A percentile compares a stretch with the other conserved stretches of the same genome.
phyloP scores from a whole-genome alignment of 1,140 invertebrate species.

The Cotesia chilonis region DNA sequence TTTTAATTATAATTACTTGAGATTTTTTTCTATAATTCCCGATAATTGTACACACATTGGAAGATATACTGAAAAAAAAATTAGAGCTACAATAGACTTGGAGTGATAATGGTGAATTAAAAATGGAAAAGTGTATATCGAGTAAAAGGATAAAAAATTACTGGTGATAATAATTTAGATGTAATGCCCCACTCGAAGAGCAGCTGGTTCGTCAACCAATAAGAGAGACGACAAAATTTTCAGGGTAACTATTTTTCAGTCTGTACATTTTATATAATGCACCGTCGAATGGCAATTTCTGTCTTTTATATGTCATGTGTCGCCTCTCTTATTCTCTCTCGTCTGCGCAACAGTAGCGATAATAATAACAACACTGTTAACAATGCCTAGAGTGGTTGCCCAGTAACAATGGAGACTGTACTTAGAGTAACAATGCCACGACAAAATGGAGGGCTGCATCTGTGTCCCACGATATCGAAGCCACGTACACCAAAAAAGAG shows the following conservation, averaged over 20 bases:
- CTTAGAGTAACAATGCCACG: conserved; percentile 63
- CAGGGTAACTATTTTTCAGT: conserved; percentile 24
- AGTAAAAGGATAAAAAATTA: conserved; percentile 38
- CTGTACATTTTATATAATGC: conserved; percentile 30
- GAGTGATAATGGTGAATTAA: not conserved
- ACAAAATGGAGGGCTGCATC: conserved; percentile 64
- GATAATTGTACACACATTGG: no score
- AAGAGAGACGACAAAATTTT: conserved; percentile 12
- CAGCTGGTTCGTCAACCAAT: conserved; percentile 49
- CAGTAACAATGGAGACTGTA: conserved; percentile 59
- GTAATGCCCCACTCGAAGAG: conserved; percentile 43
- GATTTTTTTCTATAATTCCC: no score
- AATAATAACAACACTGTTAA: conserved; percentile 63
- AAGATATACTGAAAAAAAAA: no score
- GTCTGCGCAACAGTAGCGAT: conserved; percentile 58
- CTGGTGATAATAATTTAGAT: conserved; percentile 41
- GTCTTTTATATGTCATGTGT: conserved; percentile 20
- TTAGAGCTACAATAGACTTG: no score
- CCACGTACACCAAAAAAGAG: conserved; percentile 17
- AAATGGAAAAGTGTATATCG: not conserved
- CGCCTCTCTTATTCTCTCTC: conserved; percentile 22
- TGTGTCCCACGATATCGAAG: conserved; percentile 50
- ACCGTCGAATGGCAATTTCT: conserved; percentile 7
- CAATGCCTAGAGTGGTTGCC: conserved; percentile 55
- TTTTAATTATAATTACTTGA: no score